Conservation (phyloP, 2,797 vertebrate genomes). For the Phoebastria nigripes region DNA sequence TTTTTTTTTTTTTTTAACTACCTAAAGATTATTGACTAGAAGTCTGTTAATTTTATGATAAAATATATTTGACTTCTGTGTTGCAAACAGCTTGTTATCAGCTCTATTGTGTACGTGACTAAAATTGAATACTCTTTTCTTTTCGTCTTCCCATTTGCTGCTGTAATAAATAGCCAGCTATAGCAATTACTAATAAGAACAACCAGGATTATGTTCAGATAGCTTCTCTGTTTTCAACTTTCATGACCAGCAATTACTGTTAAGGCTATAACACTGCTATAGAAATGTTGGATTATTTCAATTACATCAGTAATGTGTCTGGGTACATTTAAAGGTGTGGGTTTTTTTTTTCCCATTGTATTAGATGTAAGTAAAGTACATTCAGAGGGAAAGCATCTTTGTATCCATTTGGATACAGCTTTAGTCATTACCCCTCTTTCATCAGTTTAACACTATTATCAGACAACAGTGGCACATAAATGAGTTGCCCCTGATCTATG, state of each 20-base stretch:
- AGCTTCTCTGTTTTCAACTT: slow-evolving; percentile 27
- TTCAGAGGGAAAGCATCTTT: not conserved
- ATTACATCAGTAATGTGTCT: slow-evolving; percentile 30
- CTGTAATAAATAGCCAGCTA: slow-evolving; percentile 28
- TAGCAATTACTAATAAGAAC: slow-evolving; percentile 44
- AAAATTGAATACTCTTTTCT: not conserved
- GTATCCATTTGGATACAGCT: not conserved
- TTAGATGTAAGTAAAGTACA: slow-evolving; percentile 4
- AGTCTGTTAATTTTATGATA: not conserved
- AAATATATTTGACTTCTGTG: not conserved
- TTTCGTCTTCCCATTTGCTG: not conserved
- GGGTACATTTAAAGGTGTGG: slow-evolving; percentile 4
- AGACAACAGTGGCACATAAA: not conserved
- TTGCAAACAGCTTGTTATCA: not conserved
- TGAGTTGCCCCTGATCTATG: not conserved
- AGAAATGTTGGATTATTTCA: slow-evolving; percentile 47
- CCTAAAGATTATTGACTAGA: not conserved
- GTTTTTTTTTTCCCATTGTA: not conserved
- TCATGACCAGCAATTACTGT: slow-evolving; percentile 44
- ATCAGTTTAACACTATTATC: not conserved
- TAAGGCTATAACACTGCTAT: slow-evolving; percentile 20
- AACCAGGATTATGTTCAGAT: slow-evolving; percentile 20
- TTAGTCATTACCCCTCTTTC: not conserved
- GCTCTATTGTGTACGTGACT: not conserved
- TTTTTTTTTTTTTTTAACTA: not conserved